Conservation (phyloP, 2,888 invertebrate species). For the Fissipunctia ypsillon region DNA sequence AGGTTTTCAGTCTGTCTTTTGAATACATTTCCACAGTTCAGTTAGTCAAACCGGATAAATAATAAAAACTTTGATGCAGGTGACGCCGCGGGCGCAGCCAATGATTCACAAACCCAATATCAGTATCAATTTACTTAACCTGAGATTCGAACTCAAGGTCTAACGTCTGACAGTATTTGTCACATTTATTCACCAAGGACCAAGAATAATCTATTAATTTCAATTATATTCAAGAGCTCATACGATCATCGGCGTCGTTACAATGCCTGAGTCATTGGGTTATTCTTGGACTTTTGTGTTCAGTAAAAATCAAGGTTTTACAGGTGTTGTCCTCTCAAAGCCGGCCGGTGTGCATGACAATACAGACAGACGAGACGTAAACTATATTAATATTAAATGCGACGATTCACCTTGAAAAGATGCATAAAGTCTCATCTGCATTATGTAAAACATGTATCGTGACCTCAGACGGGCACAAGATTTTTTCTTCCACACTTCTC, state of each 20-base stretch:
- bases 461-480: no score
- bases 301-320: constrained; percentile 7
- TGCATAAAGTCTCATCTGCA: neutral
- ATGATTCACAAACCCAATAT: constrained; percentile 16
- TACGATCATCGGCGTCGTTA: neutral
- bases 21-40: neutral
- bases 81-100: neutral
- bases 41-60: neutral
- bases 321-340: constrained; percentile 22
- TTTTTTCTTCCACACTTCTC: no score
- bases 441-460: neutral
- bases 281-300: constrained; percentile 24
- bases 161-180: neutral
- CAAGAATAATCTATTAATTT: neutral
- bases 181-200: neutral
- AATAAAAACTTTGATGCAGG: constrained; percentile 4
- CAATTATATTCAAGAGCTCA: neutral
- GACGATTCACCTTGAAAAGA: constrained; percentile 14
- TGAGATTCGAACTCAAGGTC: constrained; percentile 33
- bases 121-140: constrained; percentile 26
- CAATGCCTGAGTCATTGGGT: constrained; percentile 19
- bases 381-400: neutral
- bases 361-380: neutral
- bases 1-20: neutral
- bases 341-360: constrained; percentile 3